Evolutionary conservation across 2,797 vertebrate species (phyloP), one percentile per base, ranked within the genome.

Genomic region (Acestrorhynchus altus): DNA sequence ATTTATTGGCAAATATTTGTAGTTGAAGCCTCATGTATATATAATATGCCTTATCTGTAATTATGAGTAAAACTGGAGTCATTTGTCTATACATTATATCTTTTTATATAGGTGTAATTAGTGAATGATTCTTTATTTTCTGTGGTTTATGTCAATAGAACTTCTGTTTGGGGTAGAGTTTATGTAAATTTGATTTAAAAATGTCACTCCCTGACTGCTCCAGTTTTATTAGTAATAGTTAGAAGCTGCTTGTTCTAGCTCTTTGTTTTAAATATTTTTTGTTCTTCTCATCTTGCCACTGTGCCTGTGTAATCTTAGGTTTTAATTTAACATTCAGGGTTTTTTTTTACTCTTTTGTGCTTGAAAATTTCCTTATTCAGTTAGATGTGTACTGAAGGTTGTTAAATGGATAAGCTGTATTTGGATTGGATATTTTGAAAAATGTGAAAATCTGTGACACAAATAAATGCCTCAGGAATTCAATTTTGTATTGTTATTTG

Each of bases 381-480:
- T 28, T 66, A 40, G 18, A 20, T 39, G 2, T 54, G 49, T 70
- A 31, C 31, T 22, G 4, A 74, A 39, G 61, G 16, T 54, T 54
- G n/a, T 9, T 65, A 57, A 54, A 24, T 16, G 22, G 26, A 47
- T 83, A 70, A 61, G 68, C 59, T 63, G 46, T 44, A 61, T 52
- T 54, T 85, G 77, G 63, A 54, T 85, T 67, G 44, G 26, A 63
- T 87, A n/a, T 89, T 87, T 83, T 63, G 83, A 87, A 66, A 80
- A 85, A 59, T 51, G 73, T 46, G 81, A 47, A 86, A 77, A 70
- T 81, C 85, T 84, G 87, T 87, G 56, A 82, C 84, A 85, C 75
- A 61, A 92, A 91, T 92, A 93, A 92, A 93, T 88, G 88, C 88
- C 87, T 91, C 88, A 91, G 89, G 89, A 91, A 91, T 76, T 80